Conservation (phyloP, 2,797 vertebrate genomes). For the Emydoidea blandingii region DNA sequence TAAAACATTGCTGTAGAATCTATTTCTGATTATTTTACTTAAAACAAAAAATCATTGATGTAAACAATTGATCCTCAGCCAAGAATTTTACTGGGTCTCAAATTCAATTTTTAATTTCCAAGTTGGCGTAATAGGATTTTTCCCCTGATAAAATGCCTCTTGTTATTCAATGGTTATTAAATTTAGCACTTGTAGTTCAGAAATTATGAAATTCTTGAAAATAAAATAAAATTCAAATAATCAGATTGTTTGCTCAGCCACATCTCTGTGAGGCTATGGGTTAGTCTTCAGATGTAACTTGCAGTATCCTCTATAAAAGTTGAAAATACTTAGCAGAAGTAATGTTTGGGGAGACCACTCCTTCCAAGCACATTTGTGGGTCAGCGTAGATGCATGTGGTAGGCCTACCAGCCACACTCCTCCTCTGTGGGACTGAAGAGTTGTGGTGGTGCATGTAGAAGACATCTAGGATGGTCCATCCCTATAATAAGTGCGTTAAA, state of each 20-base stretch:
- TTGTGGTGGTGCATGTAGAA: neutral
- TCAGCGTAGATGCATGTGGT: neutral
- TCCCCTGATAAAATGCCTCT: too few relatives aligned
- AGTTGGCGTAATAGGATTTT: neutral
- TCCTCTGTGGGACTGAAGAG: neutral
- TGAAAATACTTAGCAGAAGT: neutral
- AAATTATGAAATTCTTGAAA: too few relatives aligned
- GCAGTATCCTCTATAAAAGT: neutral
- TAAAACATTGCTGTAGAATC: neutral
- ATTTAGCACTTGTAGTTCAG: too few relatives aligned
- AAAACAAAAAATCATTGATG: neutral
- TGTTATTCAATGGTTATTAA: too few relatives aligned
- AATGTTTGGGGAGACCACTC: neutral
- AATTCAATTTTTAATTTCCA: neutral
- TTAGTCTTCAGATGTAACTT: too few relatives aligned
- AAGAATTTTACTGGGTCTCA: neutral
- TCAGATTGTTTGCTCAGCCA: too few relatives aligned
- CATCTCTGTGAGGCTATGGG: too few relatives aligned
- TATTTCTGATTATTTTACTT: neutral
- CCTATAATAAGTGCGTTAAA: neutral
- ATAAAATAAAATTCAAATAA: too few relatives aligned
- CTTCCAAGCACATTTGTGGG: neutral
- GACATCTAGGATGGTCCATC: too few relatives aligned
- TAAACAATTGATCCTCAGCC: neutral
- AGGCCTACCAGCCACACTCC: neutral